Evolutionary conservation across 2,113 vertebrate genomes (phyloP), one percentile per base, ranked within the genome.

Genomic region (Nicator chloris): DNA sequence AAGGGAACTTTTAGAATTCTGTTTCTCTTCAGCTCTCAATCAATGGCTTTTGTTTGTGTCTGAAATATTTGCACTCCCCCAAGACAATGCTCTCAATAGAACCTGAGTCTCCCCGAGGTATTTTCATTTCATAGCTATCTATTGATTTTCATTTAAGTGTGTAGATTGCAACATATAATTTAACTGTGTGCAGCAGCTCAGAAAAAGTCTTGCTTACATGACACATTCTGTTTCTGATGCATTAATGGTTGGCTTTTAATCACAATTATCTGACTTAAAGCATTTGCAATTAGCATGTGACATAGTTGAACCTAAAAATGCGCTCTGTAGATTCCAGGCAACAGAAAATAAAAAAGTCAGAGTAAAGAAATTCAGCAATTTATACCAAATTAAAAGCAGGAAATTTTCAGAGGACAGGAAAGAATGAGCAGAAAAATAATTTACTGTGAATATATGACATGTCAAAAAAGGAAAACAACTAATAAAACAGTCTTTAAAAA

Each of bases 101-200:
- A 72, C 39, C 66, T 57, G 87, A 91, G 73, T 90, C 40, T 95
- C 92, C 65, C 93, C 1, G 2, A 91, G 86, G 68, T 82, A 84
- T 96, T 97, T 96, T 82, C 54, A 96, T 97, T 96, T 83, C 89
- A 95, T 91, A 96, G 97, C 60, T 86, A 84, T 60, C 66, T 97
- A 97, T 91, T 85, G 97, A 97, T 96, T 98, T 97, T 96, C 53
- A 42, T 95, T 97, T 96, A 94, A 87, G 77, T 85, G 81, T 87
- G 71, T 85, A 92, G 35, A 91, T 97, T n/a, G 20, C 59, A 81
- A 37, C 49, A 85, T 23, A 81, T 49, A 77, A 40, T 69, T 94
- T 73, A 97, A 89, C 68, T 87, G 71, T 51, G 57, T 82, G 91
- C n/a, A 85, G 53, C 60, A 93, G 56, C 45, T 95, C 51, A 69